Base-by-base conservation (phyloP, 2,797 vertebrate species). In the Pipistrellus nathusii region DNA sequence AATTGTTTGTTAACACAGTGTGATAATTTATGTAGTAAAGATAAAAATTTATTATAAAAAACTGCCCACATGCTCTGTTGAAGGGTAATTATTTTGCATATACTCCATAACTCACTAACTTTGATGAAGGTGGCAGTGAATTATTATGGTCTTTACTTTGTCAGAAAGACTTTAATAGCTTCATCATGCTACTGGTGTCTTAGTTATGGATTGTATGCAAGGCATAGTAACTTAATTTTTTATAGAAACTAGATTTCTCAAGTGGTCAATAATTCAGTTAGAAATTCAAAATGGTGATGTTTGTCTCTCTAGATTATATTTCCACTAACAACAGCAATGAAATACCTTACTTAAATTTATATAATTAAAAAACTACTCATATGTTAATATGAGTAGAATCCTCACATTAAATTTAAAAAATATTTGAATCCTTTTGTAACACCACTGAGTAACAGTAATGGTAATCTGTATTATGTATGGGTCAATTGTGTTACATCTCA, bases 1-100 rank as follows among this genome's bases (percentile, higher is more conserved):
- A 94, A 87, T 95, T 97, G 64, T 95, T 97, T 95, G 76, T 94
- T 97, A 93, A 85, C 75, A 72, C 85, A 71, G 46, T 88, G 5
- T 95, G 90, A 72, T 41, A 46, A 32, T 94, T 94, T 95, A 73
- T 93, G 3, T 91, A 95, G 95, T 93, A 96, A 95, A 95, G 91
- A 91, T 97, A 46, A 91, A 96, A 93, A 90, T 93, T 81, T 94
- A 81, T 80, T 3, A 0, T 93, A 53, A 95, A 55, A 90, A 97
- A 90, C 82, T 89, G 57, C 66, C 81, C 55, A 12, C 91, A 51
- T 93, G 30, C 90, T 96, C 95, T 96, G 88, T 94, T 25, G 83
- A 95, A 96, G n/a, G 87, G 48, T 78, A 95, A 69, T 97, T 97
- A 76, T 69, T 78, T 81, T 95, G 91, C 75, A 57, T 95, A 9